A percentile compares a stretch with the other conserved stretches of the same genome.
Conservation (phyloP, 2,113 vertebrate species). For the Phodopus roborovskii region DNA sequence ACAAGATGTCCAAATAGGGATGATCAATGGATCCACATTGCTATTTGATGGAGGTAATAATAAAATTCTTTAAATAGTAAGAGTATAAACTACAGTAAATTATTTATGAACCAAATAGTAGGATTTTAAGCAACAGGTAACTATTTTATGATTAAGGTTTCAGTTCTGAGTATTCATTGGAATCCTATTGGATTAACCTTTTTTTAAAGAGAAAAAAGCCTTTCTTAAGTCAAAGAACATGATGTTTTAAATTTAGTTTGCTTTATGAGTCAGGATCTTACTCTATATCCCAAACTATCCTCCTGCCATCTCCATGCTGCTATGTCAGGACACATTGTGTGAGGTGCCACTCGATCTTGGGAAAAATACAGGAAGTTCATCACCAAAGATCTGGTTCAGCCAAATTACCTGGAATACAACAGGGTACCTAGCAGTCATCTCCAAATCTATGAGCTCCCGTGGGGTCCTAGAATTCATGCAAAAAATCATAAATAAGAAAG, state of each 20-base stretch:
- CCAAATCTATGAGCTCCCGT: conserved; percentile 4
- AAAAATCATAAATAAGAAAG: neutral
- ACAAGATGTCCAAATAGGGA: neutral
- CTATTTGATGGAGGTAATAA: neutral
- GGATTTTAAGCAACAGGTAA: neutral
- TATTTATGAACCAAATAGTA: too few species aligned
- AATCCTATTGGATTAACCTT: neutral
- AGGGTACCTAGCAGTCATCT: neutral
- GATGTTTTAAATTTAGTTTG: neutral
- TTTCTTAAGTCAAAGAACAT: neutral
- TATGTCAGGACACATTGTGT: neutral
- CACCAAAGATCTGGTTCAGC: conserved; percentile 37
- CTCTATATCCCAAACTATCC: neutral
- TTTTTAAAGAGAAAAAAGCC: neutral
- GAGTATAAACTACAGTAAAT: too few species aligned
- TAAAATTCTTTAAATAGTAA: neutral
- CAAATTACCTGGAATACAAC: neutral
- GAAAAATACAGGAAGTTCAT: conserved; percentile 57
- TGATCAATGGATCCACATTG: neutral
- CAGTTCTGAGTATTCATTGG: neutral
- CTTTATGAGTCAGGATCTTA: neutral
- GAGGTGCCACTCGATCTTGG: conserved; percentile 32
- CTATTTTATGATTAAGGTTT: neutral
- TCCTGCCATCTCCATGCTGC: too few species aligned
- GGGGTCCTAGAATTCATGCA: neutral